phyloP scores from a whole-genome alignment of 2,113 vertebrate genomes.

The Heterotis niloticus region DNA sequence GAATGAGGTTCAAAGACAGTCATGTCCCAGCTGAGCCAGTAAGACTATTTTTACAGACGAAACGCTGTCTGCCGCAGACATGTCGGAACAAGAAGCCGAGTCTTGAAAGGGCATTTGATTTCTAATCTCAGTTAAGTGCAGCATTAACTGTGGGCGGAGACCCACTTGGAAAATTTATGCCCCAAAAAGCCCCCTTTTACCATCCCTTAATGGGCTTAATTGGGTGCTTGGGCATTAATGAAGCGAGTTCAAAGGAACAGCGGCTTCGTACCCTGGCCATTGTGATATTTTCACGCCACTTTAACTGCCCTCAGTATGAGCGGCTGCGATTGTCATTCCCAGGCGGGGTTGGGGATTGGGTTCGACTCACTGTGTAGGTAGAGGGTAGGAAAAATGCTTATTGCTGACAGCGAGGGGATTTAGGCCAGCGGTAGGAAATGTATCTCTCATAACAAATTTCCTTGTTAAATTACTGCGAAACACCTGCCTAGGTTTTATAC shows the following conservation, averaged over 20 bases:
- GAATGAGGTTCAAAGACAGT: not conserved
- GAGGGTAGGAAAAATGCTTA: not conserved
- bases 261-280: constrained; percentile 40
- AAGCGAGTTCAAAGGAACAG: constrained; percentile 50
- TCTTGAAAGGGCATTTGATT: constrained; percentile 49
- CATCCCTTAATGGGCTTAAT: constrained; percentile 45
- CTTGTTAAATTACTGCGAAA: not conserved
- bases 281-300: constrained; percentile 48
- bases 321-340: constrained; percentile 19
- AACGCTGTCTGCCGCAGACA: not conserved
- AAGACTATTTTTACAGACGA: not conserved
- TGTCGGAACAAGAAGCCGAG: constrained; percentile 36
- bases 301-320: constrained; percentile 46
- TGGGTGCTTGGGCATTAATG: constrained; percentile 55
- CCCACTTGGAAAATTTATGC: constrained; percentile 32
- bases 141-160: constrained; percentile 34
- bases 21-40: not conserved
- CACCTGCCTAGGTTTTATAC: not conserved
- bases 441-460: not conserved
- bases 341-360: not conserved
- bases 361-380: not conserved
- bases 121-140: constrained; percentile 47
- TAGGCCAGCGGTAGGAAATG: not conserved
- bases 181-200: constrained; percentile 28
- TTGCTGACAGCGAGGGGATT: not conserved